A percentile compares a stretch with the other conserved stretches of the same genome.
Evolutionary conservation across 1,140 invertebrate genomes (phyloP).

Genomic region (Acromyrmex echinatior): DNA sequence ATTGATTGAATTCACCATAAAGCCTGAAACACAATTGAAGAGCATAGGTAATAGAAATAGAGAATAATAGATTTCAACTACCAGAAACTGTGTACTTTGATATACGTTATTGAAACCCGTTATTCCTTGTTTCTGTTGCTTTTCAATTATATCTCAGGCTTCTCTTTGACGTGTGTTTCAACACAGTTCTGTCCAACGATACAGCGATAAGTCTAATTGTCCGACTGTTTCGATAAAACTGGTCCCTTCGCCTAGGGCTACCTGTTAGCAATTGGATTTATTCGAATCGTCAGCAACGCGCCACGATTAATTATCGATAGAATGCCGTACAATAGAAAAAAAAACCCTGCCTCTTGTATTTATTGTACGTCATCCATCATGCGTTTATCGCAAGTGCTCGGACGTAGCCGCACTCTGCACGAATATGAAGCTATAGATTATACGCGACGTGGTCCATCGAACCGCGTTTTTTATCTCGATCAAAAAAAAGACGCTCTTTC

Average conservation of each 20-base stretch:
- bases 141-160: neutral
- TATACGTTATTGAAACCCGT: too few species aligned
- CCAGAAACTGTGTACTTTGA: too few species aligned
- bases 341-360: conserved; percentile 3
- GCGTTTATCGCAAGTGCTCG: conserved; percentile 14
- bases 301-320: conserved; percentile 19
- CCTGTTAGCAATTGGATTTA: neutral
- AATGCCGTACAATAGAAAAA: neutral
- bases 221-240: neutral
- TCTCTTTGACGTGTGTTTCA: neutral
- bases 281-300: neutral
- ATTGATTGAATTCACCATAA: too few species aligned
- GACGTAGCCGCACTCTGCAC: neutral
- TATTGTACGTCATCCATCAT: conserved; percentile 31
- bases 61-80: too few species aligned
- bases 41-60: too few species aligned
- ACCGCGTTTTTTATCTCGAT: conserved; percentile 62
- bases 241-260: neutral
- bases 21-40: too few species aligned
- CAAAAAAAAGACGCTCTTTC: conserved; percentile 17
- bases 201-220: conserved; percentile 5
- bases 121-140: too few species aligned
- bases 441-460: conserved; percentile 56
- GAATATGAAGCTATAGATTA: conserved; percentile 75
- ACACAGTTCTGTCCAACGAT: neutral